phyloP scores from a whole-genome alignment of 2,797 vertebrate species.

The Eospalax fontanierii region DNA sequence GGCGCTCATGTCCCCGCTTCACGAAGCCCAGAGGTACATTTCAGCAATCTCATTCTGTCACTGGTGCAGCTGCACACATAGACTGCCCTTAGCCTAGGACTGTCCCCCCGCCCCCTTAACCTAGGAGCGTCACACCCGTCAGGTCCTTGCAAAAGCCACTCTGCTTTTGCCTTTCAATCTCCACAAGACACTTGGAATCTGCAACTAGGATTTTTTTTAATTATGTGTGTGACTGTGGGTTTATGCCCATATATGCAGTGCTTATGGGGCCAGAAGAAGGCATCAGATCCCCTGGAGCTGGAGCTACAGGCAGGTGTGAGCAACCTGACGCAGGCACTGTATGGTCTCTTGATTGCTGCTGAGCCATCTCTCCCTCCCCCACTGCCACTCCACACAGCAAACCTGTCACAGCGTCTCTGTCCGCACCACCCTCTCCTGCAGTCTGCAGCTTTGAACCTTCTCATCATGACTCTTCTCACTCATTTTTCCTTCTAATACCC shows the following conservation, averaged over 20 bases:
- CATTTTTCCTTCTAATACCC: not conserved
- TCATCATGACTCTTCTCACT: no score
- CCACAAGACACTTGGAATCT: not conserved
- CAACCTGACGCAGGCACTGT: no score
- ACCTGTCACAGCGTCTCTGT: not conserved
- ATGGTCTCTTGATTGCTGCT: not conserved
- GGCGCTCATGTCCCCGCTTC: not conserved
- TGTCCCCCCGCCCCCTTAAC: not conserved
- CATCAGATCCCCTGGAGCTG: not conserved
- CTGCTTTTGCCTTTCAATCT: not conserved
- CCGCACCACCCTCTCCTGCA: no score
- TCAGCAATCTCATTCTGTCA: not conserved
- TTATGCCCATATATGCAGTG: not conserved
- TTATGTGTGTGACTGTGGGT: not conserved
- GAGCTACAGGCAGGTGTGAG: not conserved
- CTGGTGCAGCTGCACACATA: not conserved
- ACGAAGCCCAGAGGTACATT: not conserved
- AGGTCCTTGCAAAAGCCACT: not conserved
- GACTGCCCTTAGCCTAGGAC: not conserved
- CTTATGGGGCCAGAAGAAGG: not conserved
- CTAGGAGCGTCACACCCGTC: not conserved
- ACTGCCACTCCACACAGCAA: no score
- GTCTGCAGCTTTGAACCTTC: no score
- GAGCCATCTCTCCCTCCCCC: no score
- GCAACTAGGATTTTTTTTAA: not conserved